phyloP scores from a whole-genome alignment of 30 jellyfish, hydroid and myxozoan species.

The Hydractinia symbiolongicarpus region DNA sequence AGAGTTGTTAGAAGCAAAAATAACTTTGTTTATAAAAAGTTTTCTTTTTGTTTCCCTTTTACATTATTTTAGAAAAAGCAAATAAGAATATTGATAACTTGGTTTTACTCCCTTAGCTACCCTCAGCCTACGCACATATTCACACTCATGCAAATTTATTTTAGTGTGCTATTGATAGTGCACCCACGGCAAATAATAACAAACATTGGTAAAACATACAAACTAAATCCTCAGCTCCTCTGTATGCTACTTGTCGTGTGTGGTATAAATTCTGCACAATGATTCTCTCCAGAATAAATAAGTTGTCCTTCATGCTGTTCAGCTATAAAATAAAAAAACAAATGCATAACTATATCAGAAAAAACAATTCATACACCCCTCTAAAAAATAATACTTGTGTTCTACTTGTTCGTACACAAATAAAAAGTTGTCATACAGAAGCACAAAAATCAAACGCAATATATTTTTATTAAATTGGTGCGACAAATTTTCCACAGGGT shows the following conservation, averaged over 20 bases:
- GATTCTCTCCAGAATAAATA: conserved; percentile 69
- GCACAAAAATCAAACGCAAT: neutral
- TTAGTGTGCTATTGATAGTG: no score
- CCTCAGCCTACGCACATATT: no score
- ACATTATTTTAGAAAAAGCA: no score
- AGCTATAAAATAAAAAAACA: conserved; percentile 36
- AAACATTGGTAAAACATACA: conserved; percentile 23
- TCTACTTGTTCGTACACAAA: neutral
- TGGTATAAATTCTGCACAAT: conserved; percentile 72
- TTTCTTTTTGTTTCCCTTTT: no score
- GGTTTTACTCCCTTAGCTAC: no score
- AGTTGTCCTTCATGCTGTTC: conserved; percentile 48
- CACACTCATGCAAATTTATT: no score
- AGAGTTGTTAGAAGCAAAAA: no score
- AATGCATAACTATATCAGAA: neutral
- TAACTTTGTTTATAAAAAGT: no score
- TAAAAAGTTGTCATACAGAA: neutral
- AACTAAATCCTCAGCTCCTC: conserved; percentile 49
- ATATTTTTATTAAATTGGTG: no score
- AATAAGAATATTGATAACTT: no score
- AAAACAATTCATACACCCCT: neutral
- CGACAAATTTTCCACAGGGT: no score
- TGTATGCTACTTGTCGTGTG: conserved; percentile 68
- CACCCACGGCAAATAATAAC: no score
- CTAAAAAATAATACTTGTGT: neutral